Conservation (phyloP, 1,140 invertebrate species). For the Myzus persicae region DNA sequence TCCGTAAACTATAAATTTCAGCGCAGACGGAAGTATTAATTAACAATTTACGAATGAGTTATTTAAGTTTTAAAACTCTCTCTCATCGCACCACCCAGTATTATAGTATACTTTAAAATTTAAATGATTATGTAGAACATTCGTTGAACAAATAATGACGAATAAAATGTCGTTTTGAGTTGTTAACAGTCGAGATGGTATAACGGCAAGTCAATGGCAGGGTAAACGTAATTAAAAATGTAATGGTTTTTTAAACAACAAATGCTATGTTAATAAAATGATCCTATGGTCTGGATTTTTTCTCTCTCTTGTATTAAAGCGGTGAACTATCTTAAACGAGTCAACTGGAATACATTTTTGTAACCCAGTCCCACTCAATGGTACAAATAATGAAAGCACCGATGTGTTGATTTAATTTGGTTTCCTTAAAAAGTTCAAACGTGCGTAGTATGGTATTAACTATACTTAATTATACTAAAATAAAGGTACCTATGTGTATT, state of each 20-base stretch:
- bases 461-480: slow-evolving; percentile 7
- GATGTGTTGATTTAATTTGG: neutral
- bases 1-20: slow-evolving; percentile 11
- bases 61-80: neutral
- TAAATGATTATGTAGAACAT: slow-evolving; percentile 5
- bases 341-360: neutral
- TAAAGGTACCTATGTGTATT: neutral
- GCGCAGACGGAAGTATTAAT: neutral
- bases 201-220: neutral
- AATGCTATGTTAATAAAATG: neutral
- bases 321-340: neutral
- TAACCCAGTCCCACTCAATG: neutral
- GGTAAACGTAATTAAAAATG: slow-evolving; percentile 41
- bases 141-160: slow-evolving; percentile 2
- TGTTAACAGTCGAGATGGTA: neutral
- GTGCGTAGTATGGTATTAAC: neutral
- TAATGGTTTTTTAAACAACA: slow-evolving; percentile 28
- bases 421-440: neutral
- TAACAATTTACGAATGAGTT: neutral
- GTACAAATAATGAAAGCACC: neutral
- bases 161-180: slow-evolving; percentile 34
- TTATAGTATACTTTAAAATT: neutral
- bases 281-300: neutral
- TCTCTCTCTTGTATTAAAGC: neutral
- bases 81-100: neutral